phyloP scores from a whole-genome alignment of 2,113 vertebrate genomes.

The Oncorhynchus tshawytscha region DNA sequence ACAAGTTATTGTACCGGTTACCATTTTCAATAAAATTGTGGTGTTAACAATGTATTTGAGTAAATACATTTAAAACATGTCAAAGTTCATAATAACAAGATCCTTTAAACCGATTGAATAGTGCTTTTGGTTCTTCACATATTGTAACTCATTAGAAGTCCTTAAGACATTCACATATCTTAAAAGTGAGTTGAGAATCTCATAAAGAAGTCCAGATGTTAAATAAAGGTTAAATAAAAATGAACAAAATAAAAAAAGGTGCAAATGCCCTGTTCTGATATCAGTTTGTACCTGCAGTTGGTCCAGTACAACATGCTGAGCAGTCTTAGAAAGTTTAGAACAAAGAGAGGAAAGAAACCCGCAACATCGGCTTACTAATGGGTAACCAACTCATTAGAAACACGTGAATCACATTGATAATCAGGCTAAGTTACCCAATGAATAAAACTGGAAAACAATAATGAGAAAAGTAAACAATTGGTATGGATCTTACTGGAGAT shows the following conservation, averaged over 20 bases:
- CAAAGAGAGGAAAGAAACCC: constrained; percentile 31
- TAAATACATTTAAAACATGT: constrained; percentile 40
- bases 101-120: constrained; percentile 42
- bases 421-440: constrained; percentile 32
- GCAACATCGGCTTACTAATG: constrained; percentile 23
- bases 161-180: constrained; percentile 60
- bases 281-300: background rate
- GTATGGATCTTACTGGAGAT: constrained; percentile 48
- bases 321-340: background rate
- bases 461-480: constrained; percentile 24
- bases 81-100: constrained; percentile 53
- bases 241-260: constrained; percentile 14
- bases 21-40: too few species aligned
- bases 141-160: constrained; percentile 53
- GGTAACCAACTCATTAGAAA: constrained; percentile 52
- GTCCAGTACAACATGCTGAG: background rate
- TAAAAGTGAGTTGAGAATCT: constrained; percentile 43
- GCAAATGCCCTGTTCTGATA: constrained; percentile 7
- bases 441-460: constrained; percentile 37
- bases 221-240: too few species aligned
- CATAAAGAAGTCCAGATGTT: constrained; percentile 52
- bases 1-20: too few species aligned
- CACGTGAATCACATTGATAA: constrained; percentile 49
- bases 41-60: background rate
- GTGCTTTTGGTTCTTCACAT: constrained; percentile 41